phyloP scores from a whole-genome alignment of 2,888 invertebrate genomes.

The Entomobrya multifasciata region DNA sequence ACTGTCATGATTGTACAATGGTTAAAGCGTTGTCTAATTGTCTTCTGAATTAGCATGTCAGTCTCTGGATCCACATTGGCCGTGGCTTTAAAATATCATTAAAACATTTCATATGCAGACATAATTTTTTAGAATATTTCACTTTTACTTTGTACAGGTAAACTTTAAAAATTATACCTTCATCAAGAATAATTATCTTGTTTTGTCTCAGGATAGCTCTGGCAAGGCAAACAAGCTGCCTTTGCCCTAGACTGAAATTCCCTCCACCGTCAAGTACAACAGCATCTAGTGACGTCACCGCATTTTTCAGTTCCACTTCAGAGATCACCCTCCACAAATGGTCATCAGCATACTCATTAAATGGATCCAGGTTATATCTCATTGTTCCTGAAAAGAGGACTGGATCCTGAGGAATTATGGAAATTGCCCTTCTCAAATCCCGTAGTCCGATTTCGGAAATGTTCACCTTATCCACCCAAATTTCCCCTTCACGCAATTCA shows the following conservation, averaged over 20 bases:
- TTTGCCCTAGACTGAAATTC: constrained; percentile 85
- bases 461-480: constrained; percentile 87
- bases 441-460: constrained; percentile 82
- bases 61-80: constrained; percentile 75
- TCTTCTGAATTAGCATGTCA: constrained; percentile 69
- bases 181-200: constrained; percentile 76
- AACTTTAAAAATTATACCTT: too few relatives aligned
- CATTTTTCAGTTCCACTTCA: constrained; percentile 90
- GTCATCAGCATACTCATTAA: constrained; percentile 89
- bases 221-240: constrained; percentile 76
- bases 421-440: constrained; percentile 89
- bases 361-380: constrained; percentile 94
- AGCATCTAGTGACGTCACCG: constrained; percentile 86
- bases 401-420: constrained; percentile 97
- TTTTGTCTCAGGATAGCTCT: constrained; percentile 76
- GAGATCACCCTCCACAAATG: constrained; percentile 92
- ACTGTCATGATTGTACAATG: constrained; percentile 84
- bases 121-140: too few relatives aligned
- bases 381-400: constrained; percentile 91
- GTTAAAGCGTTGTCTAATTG: constrained; percentile 64
- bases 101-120: too few relatives aligned
- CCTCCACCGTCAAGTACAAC: constrained; percentile 88
- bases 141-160: too few relatives aligned
- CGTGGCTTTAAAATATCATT: too few relatives aligned
- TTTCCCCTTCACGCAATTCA: constrained; percentile 86